A percentile compares a stretch with the other conserved stretches of the same genome.
Evolutionary conservation across 2,888 invertebrate genomes (phyloP).

Genomic region (Carpatolechia fugitivella): DNA sequence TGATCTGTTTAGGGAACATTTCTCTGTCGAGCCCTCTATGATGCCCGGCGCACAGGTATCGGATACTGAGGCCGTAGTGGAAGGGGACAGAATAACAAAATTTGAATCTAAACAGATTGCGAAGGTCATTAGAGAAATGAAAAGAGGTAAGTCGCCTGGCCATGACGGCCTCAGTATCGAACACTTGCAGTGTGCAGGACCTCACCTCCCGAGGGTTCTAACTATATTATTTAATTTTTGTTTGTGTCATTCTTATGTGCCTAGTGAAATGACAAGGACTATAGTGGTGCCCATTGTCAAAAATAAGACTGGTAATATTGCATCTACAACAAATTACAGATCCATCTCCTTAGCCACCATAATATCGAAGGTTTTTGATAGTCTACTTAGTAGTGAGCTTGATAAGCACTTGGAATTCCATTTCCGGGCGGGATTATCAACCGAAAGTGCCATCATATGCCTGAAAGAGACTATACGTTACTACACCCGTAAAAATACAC

Average conservation of each 20-base stretch:
- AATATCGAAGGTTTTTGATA: constrained; percentile 20
- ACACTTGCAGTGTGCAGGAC: not conserved
- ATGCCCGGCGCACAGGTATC: not conserved
- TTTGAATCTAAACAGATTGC: not conserved
- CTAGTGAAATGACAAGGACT: constrained; percentile 10
- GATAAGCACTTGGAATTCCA: constrained; percentile 13
- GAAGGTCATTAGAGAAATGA: not conserved
- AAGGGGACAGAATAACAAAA: no score
- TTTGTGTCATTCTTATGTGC: constrained; percentile 7
- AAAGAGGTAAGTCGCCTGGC: not conserved
- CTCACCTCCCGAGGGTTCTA: not conserved
- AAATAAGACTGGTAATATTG: constrained; percentile 18
- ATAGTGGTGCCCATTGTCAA: constrained; percentile 20
- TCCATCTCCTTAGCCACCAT: constrained; percentile 24
- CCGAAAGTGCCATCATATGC: constrained; percentile 20
- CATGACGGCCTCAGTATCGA: not conserved
- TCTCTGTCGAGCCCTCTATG: not conserved
- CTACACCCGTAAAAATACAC: constrained; percentile 15
- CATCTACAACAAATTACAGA: constrained; percentile 18
- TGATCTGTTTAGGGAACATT: not conserved
- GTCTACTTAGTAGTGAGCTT: constrained; percentile 16
- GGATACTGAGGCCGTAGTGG: not conserved
- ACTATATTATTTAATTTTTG: not conserved
- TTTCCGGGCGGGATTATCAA: constrained; percentile 16
- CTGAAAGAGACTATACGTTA: constrained; percentile 20